phyloP scores from a whole-genome alignment of 2,888 invertebrate genomes.

The Troides helena region DNA sequence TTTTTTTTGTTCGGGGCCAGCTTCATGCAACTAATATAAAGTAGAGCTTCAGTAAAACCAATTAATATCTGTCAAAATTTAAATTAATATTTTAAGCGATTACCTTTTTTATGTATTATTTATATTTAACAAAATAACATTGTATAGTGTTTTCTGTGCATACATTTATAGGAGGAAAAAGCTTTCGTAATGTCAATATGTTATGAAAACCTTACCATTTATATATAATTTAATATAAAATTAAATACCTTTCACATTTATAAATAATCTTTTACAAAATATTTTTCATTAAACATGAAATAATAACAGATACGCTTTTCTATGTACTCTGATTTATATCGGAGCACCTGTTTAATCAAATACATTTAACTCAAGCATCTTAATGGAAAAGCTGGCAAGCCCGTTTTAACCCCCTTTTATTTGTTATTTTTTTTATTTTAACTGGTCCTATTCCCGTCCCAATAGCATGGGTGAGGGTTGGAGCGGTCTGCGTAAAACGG shows the following conservation, averaged over 20 bases:
- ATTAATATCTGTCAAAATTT: neutral
- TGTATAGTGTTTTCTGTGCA: neutral
- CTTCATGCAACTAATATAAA: conserved; percentile 42
- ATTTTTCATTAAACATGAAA: neutral
- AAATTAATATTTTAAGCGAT: neutral
- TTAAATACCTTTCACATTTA: neutral
- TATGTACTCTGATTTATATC: no score
- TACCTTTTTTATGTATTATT: neutral
- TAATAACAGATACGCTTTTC: no score
- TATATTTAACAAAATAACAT: neutral
- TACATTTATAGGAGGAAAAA: neutral
- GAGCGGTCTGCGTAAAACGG: conserved; percentile 70
- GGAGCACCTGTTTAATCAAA: no score
- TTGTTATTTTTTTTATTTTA: conserved; percentile 45
- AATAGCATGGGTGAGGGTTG: conserved; percentile 63
- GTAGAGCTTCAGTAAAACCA: neutral
- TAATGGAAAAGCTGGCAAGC: conserved; percentile 49
- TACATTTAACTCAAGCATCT: neutral
- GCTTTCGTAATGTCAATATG: neutral
- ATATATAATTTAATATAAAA: neutral
- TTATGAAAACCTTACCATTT: neutral
- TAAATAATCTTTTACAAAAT: neutral
- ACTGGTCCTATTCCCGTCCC: conserved; percentile 56
- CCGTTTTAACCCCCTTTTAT: conserved; percentile 48
- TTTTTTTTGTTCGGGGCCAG: conserved; percentile 57